Evolutionary conservation across 1,140 invertebrate genomes (phyloP).

Genomic region (Penaeus vannamei): DNA sequence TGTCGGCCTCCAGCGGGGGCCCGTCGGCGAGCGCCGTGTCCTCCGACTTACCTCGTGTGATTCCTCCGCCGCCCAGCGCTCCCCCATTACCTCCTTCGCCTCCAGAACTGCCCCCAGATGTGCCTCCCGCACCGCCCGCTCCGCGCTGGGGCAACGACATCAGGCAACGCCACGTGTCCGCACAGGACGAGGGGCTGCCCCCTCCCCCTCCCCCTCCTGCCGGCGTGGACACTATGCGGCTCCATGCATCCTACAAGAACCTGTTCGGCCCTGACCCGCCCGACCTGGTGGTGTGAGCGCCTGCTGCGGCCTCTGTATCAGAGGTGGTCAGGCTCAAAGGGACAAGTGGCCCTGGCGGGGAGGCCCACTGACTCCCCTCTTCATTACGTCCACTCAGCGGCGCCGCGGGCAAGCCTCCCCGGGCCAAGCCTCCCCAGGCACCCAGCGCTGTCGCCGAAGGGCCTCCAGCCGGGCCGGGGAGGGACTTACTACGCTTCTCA

Average conservation of each 20-base stretch:
- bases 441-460: constrained; percentile 13
- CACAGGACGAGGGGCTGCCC: constrained; percentile 64
- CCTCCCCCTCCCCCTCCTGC: constrained; percentile 67
- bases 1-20: not conserved
- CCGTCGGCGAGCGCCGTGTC: constrained; percentile 38
- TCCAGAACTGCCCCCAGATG: constrained; percentile 62
- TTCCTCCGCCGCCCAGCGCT: constrained; percentile 63
- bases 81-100: constrained; percentile 59
- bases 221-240: constrained; percentile 66
- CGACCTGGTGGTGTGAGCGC: constrained; percentile 67
- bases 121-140: constrained; percentile 67
- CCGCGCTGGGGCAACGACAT: constrained; percentile 67
- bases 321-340: constrained; percentile 51
- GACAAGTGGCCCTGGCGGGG: constrained; percentile 56
- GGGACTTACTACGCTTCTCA: constrained; percentile 59
- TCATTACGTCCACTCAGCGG: constrained; percentile 61
- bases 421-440: constrained; percentile 26
- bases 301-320: constrained; percentile 59
- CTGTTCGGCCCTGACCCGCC: constrained; percentile 67
- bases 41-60: constrained; percentile 59
- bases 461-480: constrained; percentile 47
- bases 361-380: constrained; percentile 54
- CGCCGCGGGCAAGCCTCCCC: constrained; percentile 56
- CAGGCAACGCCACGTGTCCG: constrained; percentile 64
- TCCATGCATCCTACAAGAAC: constrained; percentile 67